Conservation (phyloP, 1,140 invertebrate species). For the Aphis gossypii region DNA sequence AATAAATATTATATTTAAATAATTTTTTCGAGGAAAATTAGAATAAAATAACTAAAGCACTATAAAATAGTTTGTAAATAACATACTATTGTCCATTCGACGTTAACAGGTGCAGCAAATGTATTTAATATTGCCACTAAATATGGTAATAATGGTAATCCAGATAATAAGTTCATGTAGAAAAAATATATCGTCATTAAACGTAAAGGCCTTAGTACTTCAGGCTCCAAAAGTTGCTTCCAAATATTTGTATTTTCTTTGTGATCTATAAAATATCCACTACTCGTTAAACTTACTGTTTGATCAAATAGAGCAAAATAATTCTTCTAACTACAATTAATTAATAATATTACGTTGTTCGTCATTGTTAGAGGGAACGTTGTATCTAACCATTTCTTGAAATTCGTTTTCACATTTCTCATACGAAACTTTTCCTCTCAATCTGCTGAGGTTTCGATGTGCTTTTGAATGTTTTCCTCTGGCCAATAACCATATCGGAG, state of each 20-base stretch:
- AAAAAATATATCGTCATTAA: not conserved
- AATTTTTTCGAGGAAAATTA: not conserved
- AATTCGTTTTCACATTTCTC: slow-evolving; percentile 66
- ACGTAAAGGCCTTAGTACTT: not conserved
- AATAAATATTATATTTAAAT: too few species aligned
- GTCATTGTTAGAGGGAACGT: not conserved
- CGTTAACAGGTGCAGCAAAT: slow-evolving; percentile 21
- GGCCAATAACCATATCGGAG: slow-evolving; percentile 70
- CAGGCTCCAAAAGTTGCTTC: not conserved
- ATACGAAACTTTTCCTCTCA: slow-evolving; percentile 66
- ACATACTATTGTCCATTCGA: slow-evolving; percentile 33
- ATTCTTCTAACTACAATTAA: not conserved
- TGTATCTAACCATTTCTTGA: slow-evolving; percentile 57
- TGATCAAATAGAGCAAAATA: not conserved
- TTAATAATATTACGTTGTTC: not conserved
- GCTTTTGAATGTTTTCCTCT: slow-evolving; percentile 66
- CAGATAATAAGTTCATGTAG: not conserved
- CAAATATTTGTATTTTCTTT: not conserved
- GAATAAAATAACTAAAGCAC: not conserved
- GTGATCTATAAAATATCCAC: not conserved
- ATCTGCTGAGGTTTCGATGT: slow-evolving; percentile 64
- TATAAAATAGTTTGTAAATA: not conserved
- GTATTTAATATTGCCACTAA: not conserved
- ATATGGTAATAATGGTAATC: not conserved
- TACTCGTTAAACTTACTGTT: not conserved